These are phyloP conservation scores for Ptychadena robeensis DNA, from an alignment of 2,797 vertebrate genomes.

Conservation along the genomic window DNA sequence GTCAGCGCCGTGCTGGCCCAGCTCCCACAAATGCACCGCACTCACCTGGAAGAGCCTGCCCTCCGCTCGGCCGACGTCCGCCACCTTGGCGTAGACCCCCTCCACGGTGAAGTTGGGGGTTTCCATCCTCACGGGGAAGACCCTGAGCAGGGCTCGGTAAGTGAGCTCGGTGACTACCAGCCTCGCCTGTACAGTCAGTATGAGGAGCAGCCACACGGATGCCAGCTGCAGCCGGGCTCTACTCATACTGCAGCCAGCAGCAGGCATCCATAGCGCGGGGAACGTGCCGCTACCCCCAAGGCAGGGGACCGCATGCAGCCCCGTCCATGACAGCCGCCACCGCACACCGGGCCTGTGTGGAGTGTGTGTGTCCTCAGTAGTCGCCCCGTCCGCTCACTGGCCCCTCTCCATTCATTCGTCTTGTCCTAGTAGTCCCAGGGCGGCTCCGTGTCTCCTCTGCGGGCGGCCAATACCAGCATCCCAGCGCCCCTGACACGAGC, in stretches of 20 bases:
- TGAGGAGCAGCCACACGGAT: conserved; percentile 94
- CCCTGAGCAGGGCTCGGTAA: conserved; percentile 90
- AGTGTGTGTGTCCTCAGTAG: conserved; percentile 3
- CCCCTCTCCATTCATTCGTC: conserved; percentile 27
- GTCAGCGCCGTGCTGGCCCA: too few species aligned
- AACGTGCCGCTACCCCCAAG: conserved; percentile 46
- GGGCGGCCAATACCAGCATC: conserved; percentile 2
- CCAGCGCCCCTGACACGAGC: too few species aligned
- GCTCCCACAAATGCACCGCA: conserved; percentile 3
- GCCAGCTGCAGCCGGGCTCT: conserved; percentile 90
- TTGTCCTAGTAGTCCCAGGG: conserved; percentile 30
- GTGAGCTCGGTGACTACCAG: conserved; percentile 82
- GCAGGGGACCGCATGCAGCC: conserved; percentile 52
- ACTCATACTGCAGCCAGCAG: conserved; percentile 91
- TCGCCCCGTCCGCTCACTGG: conserved; percentile 8
- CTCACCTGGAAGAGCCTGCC: conserved; percentile 96
- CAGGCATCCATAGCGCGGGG: conserved; percentile 62
- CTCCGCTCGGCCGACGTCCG: conserved; percentile 85
- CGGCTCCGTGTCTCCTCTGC: neutral
- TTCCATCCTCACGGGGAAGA: conserved; percentile 88
- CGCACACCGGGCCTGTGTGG: conserved; percentile 49
- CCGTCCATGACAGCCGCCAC: conserved; percentile 63
- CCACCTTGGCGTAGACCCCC: conserved; percentile 88
- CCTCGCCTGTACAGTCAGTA: conserved; percentile 90
- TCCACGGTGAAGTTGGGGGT: conserved; percentile 84